phyloP scores from a whole-genome alignment of 2,113 vertebrate genomes.

The Bothrops jararaca region DNA sequence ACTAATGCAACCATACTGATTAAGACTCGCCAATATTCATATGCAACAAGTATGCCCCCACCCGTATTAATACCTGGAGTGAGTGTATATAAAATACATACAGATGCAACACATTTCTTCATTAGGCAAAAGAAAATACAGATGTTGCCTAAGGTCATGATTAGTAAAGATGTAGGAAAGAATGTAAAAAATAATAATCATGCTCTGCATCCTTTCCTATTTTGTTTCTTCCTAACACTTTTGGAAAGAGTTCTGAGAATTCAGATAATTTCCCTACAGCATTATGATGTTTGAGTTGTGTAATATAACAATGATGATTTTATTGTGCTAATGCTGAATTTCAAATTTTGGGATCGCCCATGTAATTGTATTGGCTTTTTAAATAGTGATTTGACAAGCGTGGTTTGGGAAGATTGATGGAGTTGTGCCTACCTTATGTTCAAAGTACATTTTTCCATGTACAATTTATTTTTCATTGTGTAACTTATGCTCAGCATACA shows the following conservation, averaged over 20 bases:
- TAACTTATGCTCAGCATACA: neutral
- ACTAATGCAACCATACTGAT: neutral
- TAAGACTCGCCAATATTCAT: neutral
- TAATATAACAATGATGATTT: neutral
- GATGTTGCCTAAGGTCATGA: neutral
- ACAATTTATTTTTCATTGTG: neutral
- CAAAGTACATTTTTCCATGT: neutral
- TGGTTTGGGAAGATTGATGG: neutral
- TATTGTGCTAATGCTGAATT: neutral
- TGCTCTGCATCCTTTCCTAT: neutral
- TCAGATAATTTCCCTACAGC: neutral
- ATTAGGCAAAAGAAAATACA: neutral
- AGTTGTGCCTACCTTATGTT: neutral
- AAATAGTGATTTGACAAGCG: neutral
- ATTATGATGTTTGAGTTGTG: neutral
- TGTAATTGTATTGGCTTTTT: neutral
- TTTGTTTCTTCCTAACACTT: neutral
- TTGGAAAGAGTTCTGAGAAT: neutral
- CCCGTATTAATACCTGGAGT: neutral
- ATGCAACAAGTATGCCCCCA: neutral
- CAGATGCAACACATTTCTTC: neutral
- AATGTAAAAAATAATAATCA: neutral
- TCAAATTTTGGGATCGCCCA: neutral
- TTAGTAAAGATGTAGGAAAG: neutral
- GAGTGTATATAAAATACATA: neutral